A percentile compares a stretch with the other conserved stretches of the same genome.
phyloP scores from a whole-genome alignment of 2,113 vertebrate genomes.

The Spea multiplicata region DNA sequence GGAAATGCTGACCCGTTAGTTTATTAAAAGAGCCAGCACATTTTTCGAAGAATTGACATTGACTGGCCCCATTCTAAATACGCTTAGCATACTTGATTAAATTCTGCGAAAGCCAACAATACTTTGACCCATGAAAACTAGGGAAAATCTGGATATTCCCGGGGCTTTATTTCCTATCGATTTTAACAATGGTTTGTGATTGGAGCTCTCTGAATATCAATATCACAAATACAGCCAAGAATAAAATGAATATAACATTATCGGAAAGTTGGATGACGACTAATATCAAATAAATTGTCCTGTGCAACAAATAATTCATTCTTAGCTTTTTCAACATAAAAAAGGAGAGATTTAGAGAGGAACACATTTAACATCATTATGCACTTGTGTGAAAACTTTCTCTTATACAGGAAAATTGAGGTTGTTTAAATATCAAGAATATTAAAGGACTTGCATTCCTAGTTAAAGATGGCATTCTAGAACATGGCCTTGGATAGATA shows the following conservation, averaged over 20 bases:
- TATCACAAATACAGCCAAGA: conserved; percentile 12
- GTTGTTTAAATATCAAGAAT: too few species aligned
- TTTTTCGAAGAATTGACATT: conserved; percentile 31
- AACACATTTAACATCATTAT: too few species aligned
- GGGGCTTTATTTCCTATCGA: conserved; percentile 24
- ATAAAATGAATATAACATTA: not conserved
- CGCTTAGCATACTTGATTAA: conserved; percentile 43
- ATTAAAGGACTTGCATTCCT: not conserved
- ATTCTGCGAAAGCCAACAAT: conserved; percentile 42
- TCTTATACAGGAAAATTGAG: not conserved
- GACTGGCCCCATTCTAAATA: conserved; percentile 25
- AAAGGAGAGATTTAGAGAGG: too few species aligned
- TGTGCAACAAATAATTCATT: too few species aligned
- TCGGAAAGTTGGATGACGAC: not conserved
- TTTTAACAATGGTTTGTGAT: conserved; percentile 22
- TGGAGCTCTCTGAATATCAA: conserved; percentile 14
- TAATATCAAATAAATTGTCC: too few species aligned
- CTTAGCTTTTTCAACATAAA: too few species aligned
- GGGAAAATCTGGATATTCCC: conserved; percentile 21
- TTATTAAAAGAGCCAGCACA: conserved; percentile 37
- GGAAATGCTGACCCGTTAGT: conserved; percentile 28
- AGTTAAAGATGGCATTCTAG: not conserved
- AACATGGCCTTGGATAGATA: conserved; percentile 54
- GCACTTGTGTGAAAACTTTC: not conserved
- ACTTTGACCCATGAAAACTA: conserved; percentile 38